Evolutionary conservation across 92 coral and sea anemone species (phyloP).

Genomic region (Phymanthus crucifer): DNA sequence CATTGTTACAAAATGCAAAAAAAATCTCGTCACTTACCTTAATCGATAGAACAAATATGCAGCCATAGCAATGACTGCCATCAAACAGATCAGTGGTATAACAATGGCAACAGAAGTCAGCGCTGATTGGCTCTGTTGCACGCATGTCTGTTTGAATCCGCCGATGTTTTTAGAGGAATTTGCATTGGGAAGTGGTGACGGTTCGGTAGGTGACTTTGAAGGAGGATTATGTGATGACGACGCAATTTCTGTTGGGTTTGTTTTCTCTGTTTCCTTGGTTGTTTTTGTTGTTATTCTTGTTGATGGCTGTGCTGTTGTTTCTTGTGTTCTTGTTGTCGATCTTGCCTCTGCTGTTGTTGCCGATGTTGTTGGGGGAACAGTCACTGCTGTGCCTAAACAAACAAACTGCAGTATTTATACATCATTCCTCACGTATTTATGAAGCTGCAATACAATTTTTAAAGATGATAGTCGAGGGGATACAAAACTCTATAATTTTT

Average conservation of each 20-base stretch:
- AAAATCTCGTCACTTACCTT: background rate
- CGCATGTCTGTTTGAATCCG: background rate
- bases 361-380: background rate
- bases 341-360: background rate
- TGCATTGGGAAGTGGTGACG: background rate
- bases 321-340: background rate
- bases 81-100: slow-evolving; percentile 19
- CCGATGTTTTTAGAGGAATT: background rate
- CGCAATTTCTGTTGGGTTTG: background rate
- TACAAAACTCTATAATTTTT: too few relatives aligned
- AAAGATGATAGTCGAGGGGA: too few relatives aligned
- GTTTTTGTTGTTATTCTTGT: background rate
- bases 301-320: background rate
- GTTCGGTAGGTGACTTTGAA: background rate
- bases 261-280: background rate
- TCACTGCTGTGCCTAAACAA: background rate
- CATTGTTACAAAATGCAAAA: too few relatives aligned
- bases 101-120: slow-evolving; percentile 8
- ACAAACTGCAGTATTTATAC: too few relatives aligned
- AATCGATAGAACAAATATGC: background rate
- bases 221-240: background rate
- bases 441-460: too few relatives aligned
- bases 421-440: too few relatives aligned
- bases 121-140: background rate
- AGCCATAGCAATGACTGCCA: slow-evolving; percentile 5